phyloP scores from a whole-genome alignment of 2,797 vertebrate genomes.

The Galago senegalensis region DNA sequence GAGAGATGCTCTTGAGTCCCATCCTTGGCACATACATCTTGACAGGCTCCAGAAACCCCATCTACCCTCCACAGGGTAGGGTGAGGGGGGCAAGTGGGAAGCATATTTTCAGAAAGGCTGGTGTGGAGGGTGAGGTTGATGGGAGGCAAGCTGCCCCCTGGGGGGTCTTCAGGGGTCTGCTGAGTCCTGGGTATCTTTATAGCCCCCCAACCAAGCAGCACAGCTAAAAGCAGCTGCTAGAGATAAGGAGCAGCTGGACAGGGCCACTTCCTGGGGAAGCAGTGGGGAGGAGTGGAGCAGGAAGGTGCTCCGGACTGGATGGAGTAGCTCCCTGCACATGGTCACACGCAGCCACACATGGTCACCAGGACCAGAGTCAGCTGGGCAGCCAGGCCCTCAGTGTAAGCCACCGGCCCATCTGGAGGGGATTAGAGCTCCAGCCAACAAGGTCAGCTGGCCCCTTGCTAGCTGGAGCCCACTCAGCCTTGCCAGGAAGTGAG shows the following conservation, averaged over 20 bases:
- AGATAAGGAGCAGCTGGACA: not conserved
- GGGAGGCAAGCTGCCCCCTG: not conserved
- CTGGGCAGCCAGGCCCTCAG: conserved; percentile 60
- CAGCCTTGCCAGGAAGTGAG: conserved; percentile 71
- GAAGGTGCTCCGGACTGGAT: not conserved
- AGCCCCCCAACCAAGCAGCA: not conserved
- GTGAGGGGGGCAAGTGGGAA: not conserved
- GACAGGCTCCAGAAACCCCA: conserved; percentile 1
- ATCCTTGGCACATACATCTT: not conserved
- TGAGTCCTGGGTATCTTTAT: not conserved
- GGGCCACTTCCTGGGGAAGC: not conserved
- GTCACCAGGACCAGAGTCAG: conserved; percentile 48
- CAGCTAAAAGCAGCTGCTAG: not conserved
- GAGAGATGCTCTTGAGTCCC: not conserved
- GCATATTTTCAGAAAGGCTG: not conserved
- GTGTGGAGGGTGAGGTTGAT: not conserved
- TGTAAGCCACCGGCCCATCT: conserved; percentile 74
- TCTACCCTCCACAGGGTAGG: not conserved
- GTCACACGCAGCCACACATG: conserved; percentile 42
- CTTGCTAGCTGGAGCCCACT: conserved; percentile 68
- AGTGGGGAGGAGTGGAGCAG: not conserved
- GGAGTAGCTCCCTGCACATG: not conserved
- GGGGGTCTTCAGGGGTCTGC: not conserved
- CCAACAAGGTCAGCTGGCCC: conserved; percentile 77
- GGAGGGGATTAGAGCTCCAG: conserved; percentile 78